Evolutionary conservation across 1,140 invertebrate genomes (phyloP), one percentile per base, ranked within the genome.

Genomic region (Pseudomyrmex concolor): DNA sequence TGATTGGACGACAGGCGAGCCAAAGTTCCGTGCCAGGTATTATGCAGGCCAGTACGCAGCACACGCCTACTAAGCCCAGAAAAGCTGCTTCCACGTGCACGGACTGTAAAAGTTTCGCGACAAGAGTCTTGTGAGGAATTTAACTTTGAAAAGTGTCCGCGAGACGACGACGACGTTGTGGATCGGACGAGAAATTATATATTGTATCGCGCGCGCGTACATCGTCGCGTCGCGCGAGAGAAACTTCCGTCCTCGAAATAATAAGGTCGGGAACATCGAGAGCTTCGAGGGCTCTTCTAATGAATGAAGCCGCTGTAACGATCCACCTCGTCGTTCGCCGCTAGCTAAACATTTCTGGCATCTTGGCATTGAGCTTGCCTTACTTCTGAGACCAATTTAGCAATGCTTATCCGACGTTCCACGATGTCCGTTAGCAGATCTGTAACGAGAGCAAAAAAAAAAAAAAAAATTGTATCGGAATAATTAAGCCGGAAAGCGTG

Each of bases 21-120:
- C 92, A 94, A 83, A 92, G 87, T 85, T 94, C 93, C 59, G 90
- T 94, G 66, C 91, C 90, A 83, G 93, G 93, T 84, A 94, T 89
- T 68, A 94, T 83, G 83, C 91, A 92, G 88, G 92, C 93, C 82
- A 94, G 86, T 84, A 93, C 84, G 66, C 87, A 91, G 71, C 92
- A 92, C 62, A 92, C 62, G 59, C 86, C 90, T 62, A 93, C 82
- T 50, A 92, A 84, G 64, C 77, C 86, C 57, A 94, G 78, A 57
- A 93, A 92, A 57, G 86, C 86, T 55, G 89, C 85, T 86, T 94
- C 93, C 66, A 94, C 72, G 70, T 91, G 90, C 76, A 93, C 55
- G 1, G 89, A 91, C 93, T 94, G 86, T 55, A 89, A 88, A 57
- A 73, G 48, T 86, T 34, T 34, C 34, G 62, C 34, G 22, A 17